Evolutionary conservation across 2,113 vertebrate species (phyloP).

Genomic region (Puntigrus tetrazona): DNA sequence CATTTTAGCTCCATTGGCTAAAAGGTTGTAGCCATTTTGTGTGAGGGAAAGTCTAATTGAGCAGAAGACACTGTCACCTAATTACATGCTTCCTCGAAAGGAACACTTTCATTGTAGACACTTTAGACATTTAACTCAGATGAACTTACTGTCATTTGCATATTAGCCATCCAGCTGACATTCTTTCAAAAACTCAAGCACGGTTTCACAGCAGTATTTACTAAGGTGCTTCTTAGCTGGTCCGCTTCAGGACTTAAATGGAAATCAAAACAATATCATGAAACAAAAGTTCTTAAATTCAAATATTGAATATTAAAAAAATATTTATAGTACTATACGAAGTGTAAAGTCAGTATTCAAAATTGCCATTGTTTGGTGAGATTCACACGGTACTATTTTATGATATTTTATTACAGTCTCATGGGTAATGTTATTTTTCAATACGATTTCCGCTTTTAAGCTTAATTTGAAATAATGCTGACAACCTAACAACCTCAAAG

Average conservation of each 20-base stretch:
- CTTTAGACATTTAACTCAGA: neutral
- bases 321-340: no score
- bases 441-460: no score
- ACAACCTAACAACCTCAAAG: no score
- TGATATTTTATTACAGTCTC: no score
- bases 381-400: no score
- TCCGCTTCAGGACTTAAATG: neutral
- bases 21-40: conserved; percentile 12
- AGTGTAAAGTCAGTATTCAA: no score
- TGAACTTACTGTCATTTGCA: conserved; percentile 1
- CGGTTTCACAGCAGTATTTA: neutral
- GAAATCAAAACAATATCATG: neutral
- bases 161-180: neutral
- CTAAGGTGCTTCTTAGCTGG: neutral
- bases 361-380: no score
- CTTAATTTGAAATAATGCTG: no score
- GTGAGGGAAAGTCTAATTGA: conserved; percentile 1
- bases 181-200: neutral
- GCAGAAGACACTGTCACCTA: conserved; percentile 7
- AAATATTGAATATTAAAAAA: neutral
- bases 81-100: neutral
- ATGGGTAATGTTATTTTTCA: no score
- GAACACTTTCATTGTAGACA: conserved; percentile 2
- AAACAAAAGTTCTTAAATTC: neutral
- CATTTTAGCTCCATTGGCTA: conserved; percentile 17